Base-by-base conservation (phyloP, 1,140 invertebrate genomes). In the Conus ventricosus region DNA sequence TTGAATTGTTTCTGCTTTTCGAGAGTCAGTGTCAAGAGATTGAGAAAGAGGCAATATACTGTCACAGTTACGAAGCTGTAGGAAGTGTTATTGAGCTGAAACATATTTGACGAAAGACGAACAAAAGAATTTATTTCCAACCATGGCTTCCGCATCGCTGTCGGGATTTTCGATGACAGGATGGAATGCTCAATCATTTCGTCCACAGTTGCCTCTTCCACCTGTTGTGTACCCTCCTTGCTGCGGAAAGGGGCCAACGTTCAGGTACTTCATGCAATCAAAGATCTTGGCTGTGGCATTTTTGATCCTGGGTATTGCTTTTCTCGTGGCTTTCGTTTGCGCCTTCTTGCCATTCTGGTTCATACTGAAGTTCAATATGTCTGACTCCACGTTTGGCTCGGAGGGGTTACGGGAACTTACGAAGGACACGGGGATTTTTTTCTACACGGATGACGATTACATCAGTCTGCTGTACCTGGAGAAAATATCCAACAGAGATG, bases 341-440 rank as follows among this genome's bases (percentile, higher is more conserved):
- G 85, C 85, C 5, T 87, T 87, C 54, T 23, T 87, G 51, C 85
- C 85, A 27, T 80, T 78, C 51, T 85, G 84, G 85, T 87, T 87
- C 71, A 27, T 87, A 0, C 23, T 87, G 13, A 39, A 53, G 17
- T 87, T 87, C 71, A 78, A 87, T 71, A 57, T 57, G 0, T 6
- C 8, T 4, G 84, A 85, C 84, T 87, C 75, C 27, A 78, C 85
- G 39, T 87, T 87, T 54, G 85, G 85, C 1, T 54, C 85, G 39
- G 84, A 87, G 20, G 85, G 85, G 6, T 4, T 25, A 53, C 71
- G 85, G 51, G 10, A 55, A 53, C 53, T 57, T n/a, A n/a, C 71
- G 15, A 25, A 53, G 23, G 27, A 78, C n/a, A 54, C 53, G 6
- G 85, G 85, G 51, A 57, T 80, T 20, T 57, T 80, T 10, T 87